Base-by-base conservation (phyloP, 2,888 invertebrate genomes). In the Leptinotarsa juncta region DNA sequence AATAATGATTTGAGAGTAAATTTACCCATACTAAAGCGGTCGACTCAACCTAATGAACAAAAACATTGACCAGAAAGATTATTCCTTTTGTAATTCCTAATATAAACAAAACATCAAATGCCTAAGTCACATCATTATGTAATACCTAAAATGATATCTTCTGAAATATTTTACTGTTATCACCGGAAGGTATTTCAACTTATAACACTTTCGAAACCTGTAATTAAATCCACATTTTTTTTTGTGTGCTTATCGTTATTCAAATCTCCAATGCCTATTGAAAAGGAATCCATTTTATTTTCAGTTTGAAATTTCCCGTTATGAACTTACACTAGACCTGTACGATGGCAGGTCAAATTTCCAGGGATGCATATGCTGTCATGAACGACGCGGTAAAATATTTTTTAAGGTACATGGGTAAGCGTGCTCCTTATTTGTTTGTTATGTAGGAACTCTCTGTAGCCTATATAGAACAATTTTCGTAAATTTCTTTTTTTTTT, bases 271-370 rank as follows among this genome's bases (percentile, higher is more conserved):
- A 14, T 62, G n/a, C 32, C 62, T 69, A 68, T 82, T 81, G 86
- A 85, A 85, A 85, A 81, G 84, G 84, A 86, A 85, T 85, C 84
- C 84, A 85, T 85, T 86, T 86, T 86, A 83, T 84, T 85, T 85
- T 85, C 84, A 83, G 80, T 80, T 79, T 76, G 69, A 67, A 42
- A 60, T 70, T 53, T 67, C 23, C 75, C 72, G 85, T 86, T 85
- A 86, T 75, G 77, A 79, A 82, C 83, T 82, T 83, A 81, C 82
- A 83, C 83, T 83, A 76, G 51, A 51, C 70, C 67, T 76, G 53
- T 50, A 50, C 50, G 14, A 32, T 53, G 50, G 75, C 57, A 57
- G 72, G 65, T 69, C 72, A 69, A 48, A 20, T 69, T 65, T 65
- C 68, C 57, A 66, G 60, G 32, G 50, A 53, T 32, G 48, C 20